These are phyloP conservation scores for Eurytoma californica DNA, from an alignment of 2,888 invertebrate genomes.

Conservation along the genomic window DNA sequence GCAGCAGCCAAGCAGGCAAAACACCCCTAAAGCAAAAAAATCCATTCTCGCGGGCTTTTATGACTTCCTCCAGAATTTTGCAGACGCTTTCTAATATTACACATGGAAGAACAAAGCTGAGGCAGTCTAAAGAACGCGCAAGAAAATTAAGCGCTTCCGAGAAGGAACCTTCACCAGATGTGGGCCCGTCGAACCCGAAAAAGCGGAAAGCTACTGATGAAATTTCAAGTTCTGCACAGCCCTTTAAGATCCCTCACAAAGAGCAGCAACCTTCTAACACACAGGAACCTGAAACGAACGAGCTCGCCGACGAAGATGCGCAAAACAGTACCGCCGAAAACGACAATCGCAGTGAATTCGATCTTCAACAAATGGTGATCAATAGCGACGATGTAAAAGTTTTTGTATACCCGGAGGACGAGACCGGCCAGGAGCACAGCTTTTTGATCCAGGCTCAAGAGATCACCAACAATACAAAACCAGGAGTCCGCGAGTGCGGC, in stretches of 20 bases:
- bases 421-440: constrained; percentile 66
- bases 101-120: constrained; percentile 62
- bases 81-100: constrained; percentile 71
- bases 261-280: neutral
- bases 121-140: constrained; percentile 16
- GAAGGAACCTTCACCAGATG: constrained; percentile 4
- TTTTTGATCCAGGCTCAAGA: constrained; percentile 70
- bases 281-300: constrained; percentile 9
- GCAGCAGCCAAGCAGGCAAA: constrained; percentile 55
- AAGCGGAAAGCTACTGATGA: constrained; percentile 70
- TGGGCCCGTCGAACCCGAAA: constrained; percentile 59
- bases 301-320: constrained; percentile 4
- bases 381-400: constrained; percentile 68
- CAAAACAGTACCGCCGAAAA: neutral
- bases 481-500: constrained; percentile 69
- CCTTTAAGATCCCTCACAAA: constrained; percentile 67
- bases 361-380: constrained; percentile 50
- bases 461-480: constrained; percentile 53
- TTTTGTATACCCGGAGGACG: constrained; percentile 69
- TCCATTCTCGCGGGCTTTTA: constrained; percentile 66
- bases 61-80: constrained; percentile 70
- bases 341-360: neutral
- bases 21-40: constrained; percentile 59
- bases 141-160: constrained; percentile 10
- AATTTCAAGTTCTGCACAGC: constrained; percentile 59